Conservation (phyloP, 1,140 invertebrate species). For the Drosophila eugracilis region DNA sequence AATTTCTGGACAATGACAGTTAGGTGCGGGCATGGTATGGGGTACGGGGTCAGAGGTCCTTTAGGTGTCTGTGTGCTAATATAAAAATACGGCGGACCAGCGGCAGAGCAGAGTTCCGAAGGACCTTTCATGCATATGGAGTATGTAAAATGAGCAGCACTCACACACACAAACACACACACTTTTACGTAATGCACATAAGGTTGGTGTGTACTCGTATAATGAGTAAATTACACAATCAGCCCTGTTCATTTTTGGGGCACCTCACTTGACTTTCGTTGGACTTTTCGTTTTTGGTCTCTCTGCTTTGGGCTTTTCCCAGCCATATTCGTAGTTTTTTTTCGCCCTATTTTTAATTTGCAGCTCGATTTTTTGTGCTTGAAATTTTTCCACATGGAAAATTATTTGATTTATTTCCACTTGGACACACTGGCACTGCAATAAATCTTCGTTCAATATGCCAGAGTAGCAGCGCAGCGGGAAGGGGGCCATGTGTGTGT, state of each 20-base stretch:
- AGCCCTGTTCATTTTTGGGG: constrained; percentile 52
- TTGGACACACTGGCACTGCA: constrained; percentile 82
- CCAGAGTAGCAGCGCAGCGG: constrained; percentile 60
- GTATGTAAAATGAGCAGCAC: constrained; percentile 67
- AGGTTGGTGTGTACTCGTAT: constrained; percentile 56
- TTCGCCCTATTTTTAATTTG: constrained; percentile 68
- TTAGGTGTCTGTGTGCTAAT: constrained; percentile 60
- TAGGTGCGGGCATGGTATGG: constrained; percentile 48
- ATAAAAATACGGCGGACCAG: constrained; percentile 68
- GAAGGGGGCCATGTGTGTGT: constrained; percentile 39
- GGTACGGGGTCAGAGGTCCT: neutral
- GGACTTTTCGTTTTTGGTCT: constrained; percentile 31
- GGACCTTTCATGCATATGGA: constrained; percentile 71
- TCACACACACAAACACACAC: constrained; percentile 25
- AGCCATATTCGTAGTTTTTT: constrained; percentile 15
- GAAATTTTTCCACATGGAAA: constrained; percentile 84
- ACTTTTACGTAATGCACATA: constrained; percentile 56
- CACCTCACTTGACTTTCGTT: constrained; percentile 66
- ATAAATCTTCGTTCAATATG: constrained; percentile 84
- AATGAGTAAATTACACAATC: constrained; percentile 82
- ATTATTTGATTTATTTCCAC: constrained; percentile 84
- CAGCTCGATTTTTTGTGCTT: constrained; percentile 57
- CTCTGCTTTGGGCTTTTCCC: constrained; percentile 35
- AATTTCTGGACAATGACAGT: constrained; percentile 84
- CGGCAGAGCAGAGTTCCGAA: no score